Conservation (phyloP, 2,797 vertebrate genomes). For the Philypnodon macrostomus region DNA sequence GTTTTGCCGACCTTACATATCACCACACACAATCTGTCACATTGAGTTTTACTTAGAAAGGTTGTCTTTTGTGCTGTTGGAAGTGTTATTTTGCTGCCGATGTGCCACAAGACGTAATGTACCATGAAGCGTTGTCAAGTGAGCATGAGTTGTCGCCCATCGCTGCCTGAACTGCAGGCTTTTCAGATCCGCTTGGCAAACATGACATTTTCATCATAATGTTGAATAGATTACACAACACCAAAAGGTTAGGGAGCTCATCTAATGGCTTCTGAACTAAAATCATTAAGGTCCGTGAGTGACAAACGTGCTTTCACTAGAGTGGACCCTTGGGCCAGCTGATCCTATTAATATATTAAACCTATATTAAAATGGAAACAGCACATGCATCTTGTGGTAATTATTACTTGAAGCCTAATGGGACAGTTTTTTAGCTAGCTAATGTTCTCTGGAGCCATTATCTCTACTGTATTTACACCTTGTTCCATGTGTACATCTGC, state of each 20-base stretch:
- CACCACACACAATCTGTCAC: slow-evolving; percentile 23
- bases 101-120: slow-evolving; percentile 38
- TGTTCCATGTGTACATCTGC: not conserved
- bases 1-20: slow-evolving; percentile 23
- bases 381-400: not conserved
- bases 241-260: slow-evolving; percentile 8
- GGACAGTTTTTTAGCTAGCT: not conserved
- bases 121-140: slow-evolving; percentile 35
- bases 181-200: slow-evolving; percentile 36
- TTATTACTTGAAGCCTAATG: slow-evolving; percentile 1
- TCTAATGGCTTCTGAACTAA: slow-evolving; percentile 26
- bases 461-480: not conserved
- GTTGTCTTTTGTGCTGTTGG: slow-evolving; percentile 13
- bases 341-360: not conserved
- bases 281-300: slow-evolving; percentile 28
- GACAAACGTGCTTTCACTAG: slow-evolving; percentile 11
- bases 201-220: slow-evolving; percentile 25
- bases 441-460: not conserved
- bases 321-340: not conserved
- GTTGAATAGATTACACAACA: slow-evolving; percentile 12
- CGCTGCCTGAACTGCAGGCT: slow-evolving; percentile 20
- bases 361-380: not conserved
- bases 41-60: slow-evolving; percentile 27
- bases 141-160: slow-evolving; percentile 19
- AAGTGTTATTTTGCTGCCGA: slow-evolving; percentile 21